Evolutionary conservation across 2,888 invertebrate species (phyloP), one percentile per base, ranked within the genome.

Genomic region (Embidobia sp.): DNA sequence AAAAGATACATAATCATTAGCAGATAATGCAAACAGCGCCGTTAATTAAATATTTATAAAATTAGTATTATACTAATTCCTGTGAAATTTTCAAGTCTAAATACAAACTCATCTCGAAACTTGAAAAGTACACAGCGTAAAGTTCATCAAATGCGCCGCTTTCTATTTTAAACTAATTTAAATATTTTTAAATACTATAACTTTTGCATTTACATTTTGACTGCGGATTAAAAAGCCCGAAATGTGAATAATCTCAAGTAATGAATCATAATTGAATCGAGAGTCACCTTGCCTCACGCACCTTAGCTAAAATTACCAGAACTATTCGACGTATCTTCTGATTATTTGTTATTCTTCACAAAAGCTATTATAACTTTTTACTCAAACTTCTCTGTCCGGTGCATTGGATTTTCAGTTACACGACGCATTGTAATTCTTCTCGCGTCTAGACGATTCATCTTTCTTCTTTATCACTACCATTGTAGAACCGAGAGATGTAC

Each of bases 361-460:
- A 66, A 76, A 70, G 66, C 70, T 48, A 76, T 76, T 76, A 76
- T 59, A 76, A 76, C 76, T 76, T 76, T 76, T 49, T 59, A 64
- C 70, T 70, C 59, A 70, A 66, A 64, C 64, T 70, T 76, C 48
- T 15, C 10, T 76, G 59, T 69, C 70, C 70, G 42, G 51, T 42
- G 70, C 66, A 59, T 46, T 26, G 40, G 26, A 49, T 55, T 51
- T 44, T 70, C 33, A n/a, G n/a, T n/a, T n/a, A n/a, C n/a, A n/a
- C n/a, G n/a, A n/a, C n/a, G n/a, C n/a, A n/a, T n/a, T n/a, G n/a
- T n/a, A n/a, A n/a, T n/a, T n/a, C n/a, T n/a, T n/a, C n/a, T n/a
- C n/a, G n/a, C n/a, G n/a, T n/a, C n/a, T n/a, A n/a, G n/a, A n/a
- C n/a, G n/a, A n/a, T n/a, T n/a, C n/a, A n/a, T n/a, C n/a, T n/a